Percentiles rank a stretch among this genome's conserved stretches.
Evolutionary conservation across 1,140 invertebrate genomes (phyloP).

Genomic region (Hestina assimilis): DNA sequence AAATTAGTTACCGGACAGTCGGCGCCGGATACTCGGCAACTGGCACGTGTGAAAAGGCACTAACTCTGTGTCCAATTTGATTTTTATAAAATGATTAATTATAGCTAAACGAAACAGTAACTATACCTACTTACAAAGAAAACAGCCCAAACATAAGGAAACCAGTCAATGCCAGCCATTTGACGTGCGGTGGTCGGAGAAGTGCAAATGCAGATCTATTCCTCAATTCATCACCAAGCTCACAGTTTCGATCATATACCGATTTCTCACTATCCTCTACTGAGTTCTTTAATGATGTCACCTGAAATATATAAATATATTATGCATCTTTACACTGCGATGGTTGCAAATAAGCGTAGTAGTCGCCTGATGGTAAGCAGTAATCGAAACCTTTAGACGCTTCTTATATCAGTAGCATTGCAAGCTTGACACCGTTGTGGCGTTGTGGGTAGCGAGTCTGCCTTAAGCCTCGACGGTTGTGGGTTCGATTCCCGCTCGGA

Average conservation of each 20-base stretch:
- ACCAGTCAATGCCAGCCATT: conserved; percentile 54
- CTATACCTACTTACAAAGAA: conserved; percentile 48
- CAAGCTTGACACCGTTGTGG: no score
- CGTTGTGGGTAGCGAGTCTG: no score
- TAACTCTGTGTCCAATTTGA: background rate
- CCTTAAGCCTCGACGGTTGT: no score
- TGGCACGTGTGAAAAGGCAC: no score
- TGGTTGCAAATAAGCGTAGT: no score
- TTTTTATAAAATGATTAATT: background rate
- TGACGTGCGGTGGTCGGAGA: conserved; percentile 51
- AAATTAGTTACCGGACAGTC: no score
- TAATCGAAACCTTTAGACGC: no score
- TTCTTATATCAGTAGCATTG: no score
- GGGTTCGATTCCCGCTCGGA: no score
- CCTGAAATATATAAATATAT: conserved; percentile 33
- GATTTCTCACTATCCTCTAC: conserved; percentile 19
- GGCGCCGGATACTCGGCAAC: no score
- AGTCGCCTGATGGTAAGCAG: no score
- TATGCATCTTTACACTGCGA: no score
- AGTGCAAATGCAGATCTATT: conserved; percentile 31
- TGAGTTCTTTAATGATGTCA: conserved; percentile 38
- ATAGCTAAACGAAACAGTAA: background rate
- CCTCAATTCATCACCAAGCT: background rate
- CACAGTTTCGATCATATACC: conserved; percentile 2
- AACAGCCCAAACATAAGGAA: conserved; percentile 66